These are phyloP conservation scores for Brachypalpus laphriformis DNA, from an alignment of 2,888 invertebrate species.

Conservation along the genomic window DNA sequence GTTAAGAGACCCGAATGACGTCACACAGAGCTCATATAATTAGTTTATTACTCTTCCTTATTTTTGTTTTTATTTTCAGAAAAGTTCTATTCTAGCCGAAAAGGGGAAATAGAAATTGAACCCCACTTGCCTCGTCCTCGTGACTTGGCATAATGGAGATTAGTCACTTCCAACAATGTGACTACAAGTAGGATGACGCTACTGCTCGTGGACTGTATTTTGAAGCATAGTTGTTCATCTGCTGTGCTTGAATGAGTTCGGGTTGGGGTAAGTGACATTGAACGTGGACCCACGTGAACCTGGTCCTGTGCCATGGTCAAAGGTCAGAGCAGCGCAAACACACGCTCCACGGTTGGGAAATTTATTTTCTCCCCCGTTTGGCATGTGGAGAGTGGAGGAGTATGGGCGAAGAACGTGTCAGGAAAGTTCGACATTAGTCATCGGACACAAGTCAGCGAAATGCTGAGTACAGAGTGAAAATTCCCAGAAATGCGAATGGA, in stretches of 20 bases:
- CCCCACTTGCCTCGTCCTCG: constrained; percentile 6
- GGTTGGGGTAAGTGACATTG: constrained; percentile 57
- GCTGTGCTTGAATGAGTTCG: not conserved
- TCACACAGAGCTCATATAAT: constrained; percentile 21
- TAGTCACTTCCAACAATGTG: constrained; percentile 55
- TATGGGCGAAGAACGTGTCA: constrained; percentile 44
- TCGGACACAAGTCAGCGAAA: constrained; percentile 8
- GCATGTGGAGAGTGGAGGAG: not conserved
- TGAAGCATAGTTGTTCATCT: not conserved
- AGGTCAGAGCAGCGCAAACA: constrained; percentile 58
- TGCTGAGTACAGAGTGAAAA: constrained; percentile 15
- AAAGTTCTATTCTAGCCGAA: not conserved
- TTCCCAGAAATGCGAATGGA: constrained; percentile 32
- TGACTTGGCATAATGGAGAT: constrained; percentile 48
- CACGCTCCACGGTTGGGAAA: constrained; percentile 13
- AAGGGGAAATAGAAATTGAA: constrained; percentile 5
- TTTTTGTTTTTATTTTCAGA: not conserved
- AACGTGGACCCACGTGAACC: constrained; percentile 66
- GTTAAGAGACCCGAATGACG: constrained; percentile 34
- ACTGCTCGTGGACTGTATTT: not conserved
- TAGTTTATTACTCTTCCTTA: constrained; percentile 26
- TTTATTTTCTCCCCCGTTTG: constrained; percentile 6
- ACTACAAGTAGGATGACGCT: constrained; percentile 32
- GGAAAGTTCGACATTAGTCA: constrained; percentile 59
- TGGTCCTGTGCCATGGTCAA: constrained; percentile 63